Conservation (phyloP, 2,797 vertebrate genomes). For the Triplophysa bombifrons region DNA sequence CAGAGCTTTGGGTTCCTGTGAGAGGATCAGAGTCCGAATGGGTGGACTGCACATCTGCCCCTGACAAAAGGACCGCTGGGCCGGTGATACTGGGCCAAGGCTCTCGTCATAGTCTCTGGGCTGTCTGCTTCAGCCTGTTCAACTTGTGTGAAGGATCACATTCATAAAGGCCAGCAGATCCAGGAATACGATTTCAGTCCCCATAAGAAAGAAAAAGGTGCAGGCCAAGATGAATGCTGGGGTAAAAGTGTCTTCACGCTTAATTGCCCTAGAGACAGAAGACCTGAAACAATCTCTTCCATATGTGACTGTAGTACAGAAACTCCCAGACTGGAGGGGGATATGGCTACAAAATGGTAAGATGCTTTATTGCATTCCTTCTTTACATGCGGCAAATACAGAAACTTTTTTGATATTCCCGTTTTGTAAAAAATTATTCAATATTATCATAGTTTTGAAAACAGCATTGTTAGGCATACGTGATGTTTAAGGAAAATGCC, state of each 20-base stretch:
- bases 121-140: slow-evolving; percentile 53
- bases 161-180: slow-evolving; percentile 10
- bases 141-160: slow-evolving; percentile 46
- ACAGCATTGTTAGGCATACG: too few relatives aligned
- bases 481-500: too few relatives aligned
- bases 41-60: slow-evolving; percentile 47
- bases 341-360: neutral
- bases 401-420: too few relatives aligned
- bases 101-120: slow-evolving; percentile 17
- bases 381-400: too few relatives aligned
- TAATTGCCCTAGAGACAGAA: slow-evolving; percentile 7
- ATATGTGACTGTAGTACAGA: slow-evolving; percentile 36
- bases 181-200: slow-evolving; percentile 34
- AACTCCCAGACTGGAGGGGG: neutral
- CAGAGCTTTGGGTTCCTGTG: slow-evolving; percentile 66
- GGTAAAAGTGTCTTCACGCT: slow-evolving; percentile 24
- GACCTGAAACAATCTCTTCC: slow-evolving; percentile 39
- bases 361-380: too few relatives aligned
- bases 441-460: too few relatives aligned
- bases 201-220: slow-evolving; percentile 21
- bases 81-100: slow-evolving; percentile 25
- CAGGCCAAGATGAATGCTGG: slow-evolving; percentile 25
- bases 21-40: slow-evolving; percentile 54
- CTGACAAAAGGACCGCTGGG: slow-evolving; percentile 22
- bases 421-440: too few relatives aligned